Conservation (phyloP, 2,888 invertebrate species). For the Odontomyia ornata region DNA sequence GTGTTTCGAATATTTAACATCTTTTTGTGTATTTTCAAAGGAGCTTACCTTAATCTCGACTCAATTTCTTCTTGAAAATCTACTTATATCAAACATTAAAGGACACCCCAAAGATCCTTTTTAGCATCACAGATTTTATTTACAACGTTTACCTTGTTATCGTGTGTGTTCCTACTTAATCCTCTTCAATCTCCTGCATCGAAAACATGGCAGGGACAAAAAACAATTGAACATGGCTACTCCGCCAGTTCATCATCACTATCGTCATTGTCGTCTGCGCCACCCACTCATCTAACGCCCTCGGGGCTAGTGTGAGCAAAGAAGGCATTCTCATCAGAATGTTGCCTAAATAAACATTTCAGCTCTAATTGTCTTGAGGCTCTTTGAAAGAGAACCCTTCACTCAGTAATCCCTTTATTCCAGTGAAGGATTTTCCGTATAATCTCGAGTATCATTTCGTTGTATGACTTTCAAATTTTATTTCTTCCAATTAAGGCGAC, state of each 20-base stretch:
- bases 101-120: too few species aligned
- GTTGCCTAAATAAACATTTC: conserved; percentile 43
- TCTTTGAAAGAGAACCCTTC: conserved; percentile 19
- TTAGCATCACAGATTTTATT: too few species aligned
- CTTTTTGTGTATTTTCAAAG: too few species aligned
- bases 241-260: neutral
- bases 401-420: conserved; percentile 28
- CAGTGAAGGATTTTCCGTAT: conserved; percentile 23
- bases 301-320: neutral
- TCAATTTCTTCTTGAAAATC: too few species aligned
- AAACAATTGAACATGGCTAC: neutral
- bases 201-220: neutral
- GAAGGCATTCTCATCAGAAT: conserved; percentile 17
- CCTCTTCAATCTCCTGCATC: too few species aligned
- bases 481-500: conserved; percentile 48
- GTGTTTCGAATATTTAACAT: too few species aligned
- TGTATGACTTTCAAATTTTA: conserved; percentile 46
- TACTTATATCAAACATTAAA: too few species aligned
- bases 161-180: too few species aligned
- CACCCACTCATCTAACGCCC: too few species aligned
- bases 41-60: too few species aligned
- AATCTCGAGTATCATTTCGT: conserved; percentile 44
- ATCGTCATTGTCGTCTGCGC: too few species aligned
- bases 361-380: conserved; percentile 26
- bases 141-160: too few species aligned